Percentiles rank a stretch among this genome's conserved stretches.
Conservation (phyloP, 2,113 vertebrate genomes). For the Grus americana region DNA sequence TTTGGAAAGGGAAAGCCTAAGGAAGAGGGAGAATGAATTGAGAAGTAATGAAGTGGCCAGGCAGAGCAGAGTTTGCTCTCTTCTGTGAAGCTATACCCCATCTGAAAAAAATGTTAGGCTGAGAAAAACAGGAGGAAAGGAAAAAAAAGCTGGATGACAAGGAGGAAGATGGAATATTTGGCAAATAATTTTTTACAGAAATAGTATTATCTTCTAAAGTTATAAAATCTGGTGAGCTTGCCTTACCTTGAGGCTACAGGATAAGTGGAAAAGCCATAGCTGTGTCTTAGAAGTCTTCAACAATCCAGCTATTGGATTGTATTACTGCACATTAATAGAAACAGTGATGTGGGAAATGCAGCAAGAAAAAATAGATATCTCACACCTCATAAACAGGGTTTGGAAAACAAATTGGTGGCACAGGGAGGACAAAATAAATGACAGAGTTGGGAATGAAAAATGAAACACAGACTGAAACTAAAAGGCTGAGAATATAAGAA, state of each 20-base stretch:
- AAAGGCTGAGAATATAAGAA: neutral
- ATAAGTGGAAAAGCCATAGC: neutral
- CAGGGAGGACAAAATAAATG: constrained; percentile 33
- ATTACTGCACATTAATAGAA: neutral
- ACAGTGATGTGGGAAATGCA: neutral
- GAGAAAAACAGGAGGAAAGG: neutral
- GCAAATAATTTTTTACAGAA: constrained; percentile 1
- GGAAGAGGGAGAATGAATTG: neutral
- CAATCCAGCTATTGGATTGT: neutral
- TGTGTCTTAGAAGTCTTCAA: neutral
- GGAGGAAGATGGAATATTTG: neutral
- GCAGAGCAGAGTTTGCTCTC: neutral
- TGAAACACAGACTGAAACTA: neutral
- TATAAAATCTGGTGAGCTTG: neutral
- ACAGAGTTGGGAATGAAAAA: neutral
- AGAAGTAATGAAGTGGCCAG: neutral
- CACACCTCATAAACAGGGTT: neutral
- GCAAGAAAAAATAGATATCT: neutral
- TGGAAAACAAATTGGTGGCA: constrained; percentile 23
- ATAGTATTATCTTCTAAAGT: neutral
- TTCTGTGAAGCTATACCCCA: neutral
- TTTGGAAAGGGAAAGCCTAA: neutral
- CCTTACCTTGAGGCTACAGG: neutral
- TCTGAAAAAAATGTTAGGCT: neutral
- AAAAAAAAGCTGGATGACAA: neutral